Percentiles rank a stretch among this genome's conserved stretches.
Conservation (phyloP, 2,888 invertebrate species). For the Leptura quadrifasciata region DNA sequence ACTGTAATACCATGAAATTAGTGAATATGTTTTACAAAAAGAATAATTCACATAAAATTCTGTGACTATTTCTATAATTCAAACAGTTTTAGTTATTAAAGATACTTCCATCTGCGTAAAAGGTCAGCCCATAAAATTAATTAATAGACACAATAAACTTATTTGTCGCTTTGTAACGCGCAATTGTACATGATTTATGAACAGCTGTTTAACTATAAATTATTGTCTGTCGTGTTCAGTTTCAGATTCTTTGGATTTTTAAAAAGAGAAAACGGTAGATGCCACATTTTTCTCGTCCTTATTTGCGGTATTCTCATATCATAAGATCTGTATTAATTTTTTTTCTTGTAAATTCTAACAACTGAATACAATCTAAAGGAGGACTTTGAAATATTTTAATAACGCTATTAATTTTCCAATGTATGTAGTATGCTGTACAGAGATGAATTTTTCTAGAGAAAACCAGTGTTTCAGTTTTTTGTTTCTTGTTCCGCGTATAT, state of each 20-base stretch:
- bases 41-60: too few species aligned
- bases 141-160: slow-evolving; percentile 57
- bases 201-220: slow-evolving; percentile 53
- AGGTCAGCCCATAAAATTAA: slow-evolving; percentile 51
- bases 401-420: not conserved
- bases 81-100: not conserved
- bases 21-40: too few species aligned
- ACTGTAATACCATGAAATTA: too few species aligned
- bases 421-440: not conserved
- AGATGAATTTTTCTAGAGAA: not conserved
- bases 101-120: slow-evolving; percentile 31
- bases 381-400: not conserved
- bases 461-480: not conserved
- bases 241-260: slow-evolving; percentile 50
- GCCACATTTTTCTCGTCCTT: slow-evolving; percentile 30
- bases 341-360: not conserved
- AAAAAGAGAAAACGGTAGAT: slow-evolving; percentile 47
- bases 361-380: not conserved
- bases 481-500: too few species aligned
- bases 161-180: slow-evolving; percentile 57
- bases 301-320: slow-evolving; percentile 10
- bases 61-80: not conserved
- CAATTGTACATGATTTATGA: slow-evolving; percentile 59
- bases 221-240: slow-evolving; percentile 47
- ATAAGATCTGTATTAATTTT: not conserved